Conservation (phyloP, 2,797 vertebrate species). For the Hippoglossus hippoglossus region DNA sequence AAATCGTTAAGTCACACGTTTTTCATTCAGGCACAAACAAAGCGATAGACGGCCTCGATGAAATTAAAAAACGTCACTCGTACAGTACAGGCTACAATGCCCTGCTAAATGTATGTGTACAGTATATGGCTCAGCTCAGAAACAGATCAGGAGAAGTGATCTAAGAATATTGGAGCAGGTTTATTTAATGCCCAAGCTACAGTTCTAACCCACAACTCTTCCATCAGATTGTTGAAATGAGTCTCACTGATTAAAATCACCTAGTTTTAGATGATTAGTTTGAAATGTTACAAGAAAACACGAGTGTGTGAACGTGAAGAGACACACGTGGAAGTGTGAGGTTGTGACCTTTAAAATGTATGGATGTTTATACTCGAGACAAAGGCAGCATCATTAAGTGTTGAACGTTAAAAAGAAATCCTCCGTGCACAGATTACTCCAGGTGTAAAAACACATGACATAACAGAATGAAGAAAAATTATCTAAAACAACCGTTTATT, state of each 20-base stretch:
- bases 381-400: slow-evolving; percentile 21
- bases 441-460: slow-evolving; percentile 29
- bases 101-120: slow-evolving; percentile 60
- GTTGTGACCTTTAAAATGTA: slow-evolving; percentile 22
- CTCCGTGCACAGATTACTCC: slow-evolving; percentile 33
- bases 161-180: slow-evolving; percentile 39
- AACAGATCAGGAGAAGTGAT: slow-evolving; percentile 59
- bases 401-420: slow-evolving; percentile 28
- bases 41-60: slow-evolving; percentile 62
- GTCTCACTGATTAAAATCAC: slow-evolving; percentile 5
- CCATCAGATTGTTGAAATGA: slow-evolving; percentile 22
- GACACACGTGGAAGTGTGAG: slow-evolving; percentile 1
- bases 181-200: slow-evolving; percentile 69
- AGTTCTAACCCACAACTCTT: slow-evolving; percentile 47
- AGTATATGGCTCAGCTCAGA: slow-evolving; percentile 77
- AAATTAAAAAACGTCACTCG: slow-evolving; percentile 59
- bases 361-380: slow-evolving; percentile 20
- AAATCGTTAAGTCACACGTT: slow-evolving; percentile 54
- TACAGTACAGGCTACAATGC: slow-evolving; percentile 73
- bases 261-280: slow-evolving; percentile 23
- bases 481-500: slow-evolving; percentile 46
- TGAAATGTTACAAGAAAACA: slow-evolving; percentile 53
- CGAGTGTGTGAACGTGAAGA: slow-evolving; percentile 18
- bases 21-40: slow-evolving; percentile 75
- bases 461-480: slow-evolving; percentile 35